Evolutionary conservation across 1,140 invertebrate species (phyloP), one percentile per base, ranked within the genome.

Genomic region (Metaphire vulgaris): DNA sequence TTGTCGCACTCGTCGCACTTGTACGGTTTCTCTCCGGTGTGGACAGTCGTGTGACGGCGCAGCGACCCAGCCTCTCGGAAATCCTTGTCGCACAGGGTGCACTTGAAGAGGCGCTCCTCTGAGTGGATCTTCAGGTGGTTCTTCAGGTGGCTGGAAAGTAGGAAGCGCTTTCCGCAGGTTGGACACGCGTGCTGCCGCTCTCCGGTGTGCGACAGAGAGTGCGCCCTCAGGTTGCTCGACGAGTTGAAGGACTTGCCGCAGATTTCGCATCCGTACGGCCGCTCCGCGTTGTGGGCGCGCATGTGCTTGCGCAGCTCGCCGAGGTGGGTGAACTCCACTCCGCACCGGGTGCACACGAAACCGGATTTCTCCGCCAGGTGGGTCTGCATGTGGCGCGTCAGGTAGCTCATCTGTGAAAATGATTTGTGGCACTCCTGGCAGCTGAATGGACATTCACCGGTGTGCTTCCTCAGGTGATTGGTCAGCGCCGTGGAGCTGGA

Each of bases 321-420:
- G 31, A 34, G 32, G 2, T 33, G 28, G 31, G 72, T 34, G 26
- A 34, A 73, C 26, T 33, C 28, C 72, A 28, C 56, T 26, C 41
- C 41, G 34, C 72, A 73, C 31, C 28, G 30, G 26, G 28, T 31
- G 34, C 72, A 73, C 1, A 34, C 41, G 33, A 68, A 74, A 6
- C 95, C 95, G 86, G 81, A 98, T 93, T 89, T 98, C 78, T 88
- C 95, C 2, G 96, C 96, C 33, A 92, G 95, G 88, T 98, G 96
- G 82, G 97, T 98, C 69, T 95, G 88, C 78, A 94, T 90, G 85
- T 98, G 96, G 14, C 95, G 98, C 85, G 98, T 98, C 14, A 98
- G 89, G 21, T 93, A 96, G 78, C 92, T 94, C 0, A 93, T 96
- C 15, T 95, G 97, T 77, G 93, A 95, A 89, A 99, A 98, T 28